phyloP scores from a whole-genome alignment of 2,888 invertebrate genomes.

The Eupithecia pulchellata region DNA sequence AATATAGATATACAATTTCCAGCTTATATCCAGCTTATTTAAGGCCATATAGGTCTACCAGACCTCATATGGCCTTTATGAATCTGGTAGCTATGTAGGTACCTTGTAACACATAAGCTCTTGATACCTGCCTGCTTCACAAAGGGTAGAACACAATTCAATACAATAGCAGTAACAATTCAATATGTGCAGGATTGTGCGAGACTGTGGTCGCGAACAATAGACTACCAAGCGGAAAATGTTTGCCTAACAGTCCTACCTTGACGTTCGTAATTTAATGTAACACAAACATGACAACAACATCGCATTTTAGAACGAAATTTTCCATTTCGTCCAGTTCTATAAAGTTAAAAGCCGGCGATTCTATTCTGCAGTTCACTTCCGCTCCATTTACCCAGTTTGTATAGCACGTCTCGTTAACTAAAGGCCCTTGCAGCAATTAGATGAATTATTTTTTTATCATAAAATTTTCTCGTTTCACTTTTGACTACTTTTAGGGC shows the following conservation, averaged over 20 bases:
- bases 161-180: conserved; percentile 39
- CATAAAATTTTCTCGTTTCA: background rate
- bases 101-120: background rate
- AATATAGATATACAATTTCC: background rate
- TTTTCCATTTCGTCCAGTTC: conserved; percentile 56
- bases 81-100: background rate
- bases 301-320: conserved; percentile 64
- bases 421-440: conserved; percentile 47
- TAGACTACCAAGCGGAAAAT: conserved; percentile 64
- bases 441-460: conserved; percentile 23
- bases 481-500: background rate
- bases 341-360: conserved; percentile 45
- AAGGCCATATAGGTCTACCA: too few relatives aligned
- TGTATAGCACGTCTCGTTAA: conserved; percentile 13
- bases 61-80: background rate
- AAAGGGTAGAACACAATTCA: conserved; percentile 37
- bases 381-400: conserved; percentile 46
- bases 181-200: conserved; percentile 48
- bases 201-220: conserved; percentile 57
- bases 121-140: conserved; percentile 8
- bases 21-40: too few relatives aligned
- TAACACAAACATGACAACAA: conserved; percentile 71
- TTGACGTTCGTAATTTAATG: conserved; percentile 69
- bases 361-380: conserved; percentile 45
- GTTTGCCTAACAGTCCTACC: conserved; percentile 67